Evolutionary conservation across 1,140 invertebrate genomes (phyloP).

Genomic region (Dryas iulia): DNA sequence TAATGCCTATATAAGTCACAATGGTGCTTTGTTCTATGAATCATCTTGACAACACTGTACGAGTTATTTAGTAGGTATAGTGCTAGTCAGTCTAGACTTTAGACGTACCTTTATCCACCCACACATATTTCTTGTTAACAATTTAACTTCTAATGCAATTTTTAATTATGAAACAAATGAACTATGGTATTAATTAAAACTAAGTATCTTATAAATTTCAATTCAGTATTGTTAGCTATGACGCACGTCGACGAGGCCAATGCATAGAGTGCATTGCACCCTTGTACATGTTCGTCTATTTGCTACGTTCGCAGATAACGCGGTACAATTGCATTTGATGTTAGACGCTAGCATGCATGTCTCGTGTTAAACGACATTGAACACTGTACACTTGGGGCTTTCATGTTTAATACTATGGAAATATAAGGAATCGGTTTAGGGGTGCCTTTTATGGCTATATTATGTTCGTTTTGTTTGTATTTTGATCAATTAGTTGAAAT

Average conservation of each 20-base stretch:
- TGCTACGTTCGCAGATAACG: conserved; percentile 35
- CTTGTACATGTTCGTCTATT: conserved; percentile 34
- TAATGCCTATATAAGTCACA: too few relatives aligned
- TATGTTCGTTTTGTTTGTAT: background rate
- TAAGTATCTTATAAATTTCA: conserved; percentile 5
- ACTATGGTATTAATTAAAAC: background rate
- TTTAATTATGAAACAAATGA: background rate
- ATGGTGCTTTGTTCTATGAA: background rate
- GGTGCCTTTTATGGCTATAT: background rate
- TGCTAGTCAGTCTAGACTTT: background rate
- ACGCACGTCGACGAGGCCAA: conserved; percentile 23
- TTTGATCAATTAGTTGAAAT: background rate
- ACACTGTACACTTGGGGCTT: background rate
- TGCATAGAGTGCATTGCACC: conserved; percentile 40
- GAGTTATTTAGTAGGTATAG: background rate
- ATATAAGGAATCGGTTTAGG: background rate
- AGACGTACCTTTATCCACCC: background rate
- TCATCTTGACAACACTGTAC: background rate
- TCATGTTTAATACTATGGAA: background rate
- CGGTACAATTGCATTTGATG: conserved; percentile 10
- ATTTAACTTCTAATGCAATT: background rate
- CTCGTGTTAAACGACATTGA: background rate
- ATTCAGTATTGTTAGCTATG: conserved; percentile 17
- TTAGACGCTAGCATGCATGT: background rate
- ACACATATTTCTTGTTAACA: background rate